Evolutionary conservation across 2,888 invertebrate species (phyloP).

Genomic region (Cyaniris semiargus): DNA sequence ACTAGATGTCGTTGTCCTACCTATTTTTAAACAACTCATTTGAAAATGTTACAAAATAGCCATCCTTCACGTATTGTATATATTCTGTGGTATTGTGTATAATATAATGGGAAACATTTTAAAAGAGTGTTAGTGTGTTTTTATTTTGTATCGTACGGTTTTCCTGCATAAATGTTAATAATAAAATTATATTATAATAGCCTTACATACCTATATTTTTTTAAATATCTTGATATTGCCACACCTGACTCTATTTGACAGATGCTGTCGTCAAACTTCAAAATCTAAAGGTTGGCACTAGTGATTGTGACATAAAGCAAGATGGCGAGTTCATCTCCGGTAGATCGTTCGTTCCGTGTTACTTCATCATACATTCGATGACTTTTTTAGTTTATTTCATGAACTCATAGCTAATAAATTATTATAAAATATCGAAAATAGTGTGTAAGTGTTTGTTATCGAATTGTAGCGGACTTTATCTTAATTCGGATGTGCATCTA

Average conservation of each 20-base stretch:
- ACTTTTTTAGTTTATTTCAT: constrained; percentile 66
- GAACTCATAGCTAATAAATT: constrained; percentile 54
- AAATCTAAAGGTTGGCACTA: constrained; percentile 56
- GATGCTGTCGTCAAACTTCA: constrained; percentile 33
- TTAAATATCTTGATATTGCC: constrained; percentile 52
- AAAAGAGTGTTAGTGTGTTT: too few relatives aligned
- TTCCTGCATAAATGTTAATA: too few relatives aligned
- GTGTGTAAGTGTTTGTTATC: constrained; percentile 57
- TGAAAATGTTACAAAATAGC: too few relatives aligned
- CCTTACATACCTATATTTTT: too few relatives aligned
- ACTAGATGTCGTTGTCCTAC: not conserved
- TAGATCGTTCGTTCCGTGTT: constrained; percentile 73
- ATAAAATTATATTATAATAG: too few relatives aligned
- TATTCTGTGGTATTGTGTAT: too few relatives aligned
- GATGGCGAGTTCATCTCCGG: constrained; percentile 80
- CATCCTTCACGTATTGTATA: too few relatives aligned
- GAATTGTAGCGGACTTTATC: constrained; percentile 48
- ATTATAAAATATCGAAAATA: constrained; percentile 53
- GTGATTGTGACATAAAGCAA: constrained; percentile 75
- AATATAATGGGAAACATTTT: too few relatives aligned
- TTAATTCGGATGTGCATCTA: constrained; percentile 65
- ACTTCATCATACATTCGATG: constrained; percentile 64
- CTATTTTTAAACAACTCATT: not conserved
- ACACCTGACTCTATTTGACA: constrained; percentile 50
- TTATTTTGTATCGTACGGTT: too few relatives aligned